phyloP scores from a whole-genome alignment of 2,113 vertebrate genomes.

The Paramormyrops kingsleyae region DNA sequence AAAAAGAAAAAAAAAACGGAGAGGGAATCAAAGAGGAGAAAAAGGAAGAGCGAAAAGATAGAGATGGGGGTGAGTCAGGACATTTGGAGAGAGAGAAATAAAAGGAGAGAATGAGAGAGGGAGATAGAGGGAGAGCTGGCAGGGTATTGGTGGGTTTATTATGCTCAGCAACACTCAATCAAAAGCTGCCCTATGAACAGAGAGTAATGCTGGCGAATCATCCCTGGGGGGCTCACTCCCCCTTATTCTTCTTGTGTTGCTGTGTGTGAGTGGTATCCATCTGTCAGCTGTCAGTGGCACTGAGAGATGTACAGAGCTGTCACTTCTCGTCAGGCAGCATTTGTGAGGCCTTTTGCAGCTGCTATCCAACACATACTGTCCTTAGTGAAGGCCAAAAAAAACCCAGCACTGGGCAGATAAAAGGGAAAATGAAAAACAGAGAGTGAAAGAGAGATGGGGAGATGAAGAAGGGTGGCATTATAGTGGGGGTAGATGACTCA shows the following conservation, averaged over 20 bases:
- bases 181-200: slow-evolving; percentile 83
- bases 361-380: slow-evolving; percentile 69
- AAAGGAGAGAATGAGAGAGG: background rate
- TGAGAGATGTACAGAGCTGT: slow-evolving; percentile 93
- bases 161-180: slow-evolving; percentile 89
- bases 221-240: slow-evolving; percentile 72
- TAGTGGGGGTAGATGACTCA: slow-evolving; percentile 27
- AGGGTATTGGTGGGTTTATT: slow-evolving; percentile 78
- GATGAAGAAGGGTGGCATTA: slow-evolving; percentile 18
- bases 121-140: slow-evolving; percentile 47
- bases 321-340: slow-evolving; percentile 83
- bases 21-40: background rate
- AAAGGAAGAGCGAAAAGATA: background rate
- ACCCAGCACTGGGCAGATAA: slow-evolving; percentile 47
- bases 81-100: background rate
- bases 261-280: slow-evolving; percentile 97
- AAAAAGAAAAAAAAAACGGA: background rate
- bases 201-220: slow-evolving; percentile 82
- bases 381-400: slow-evolving; percentile 64
- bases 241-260: slow-evolving; percentile 57
- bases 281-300: slow-evolving; percentile 97
- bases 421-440: slow-evolving; percentile 27
- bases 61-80: background rate
- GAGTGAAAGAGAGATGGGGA: slow-evolving; percentile 17
- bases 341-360: slow-evolving; percentile 90